These are phyloP conservation scores for Nomada ruficornis DNA, from an alignment of 2,888 invertebrate species.

Conservation along the genomic window DNA sequence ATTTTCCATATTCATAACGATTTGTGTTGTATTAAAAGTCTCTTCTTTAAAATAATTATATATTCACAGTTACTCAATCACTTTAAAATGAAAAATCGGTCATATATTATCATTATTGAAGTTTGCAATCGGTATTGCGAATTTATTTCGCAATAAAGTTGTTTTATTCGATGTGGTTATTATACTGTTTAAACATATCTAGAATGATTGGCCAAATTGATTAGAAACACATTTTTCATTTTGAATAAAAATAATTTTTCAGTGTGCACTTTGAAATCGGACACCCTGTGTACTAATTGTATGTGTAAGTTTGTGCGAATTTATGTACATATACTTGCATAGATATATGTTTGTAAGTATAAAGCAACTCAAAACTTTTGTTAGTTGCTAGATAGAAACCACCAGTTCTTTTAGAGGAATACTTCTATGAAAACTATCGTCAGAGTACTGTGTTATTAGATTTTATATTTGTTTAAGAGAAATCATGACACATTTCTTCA, in stretches of 20 bases:
- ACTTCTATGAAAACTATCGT: conserved; percentile 4
- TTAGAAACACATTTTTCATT: no score
- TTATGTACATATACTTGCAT: not conserved
- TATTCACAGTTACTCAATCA: no score
- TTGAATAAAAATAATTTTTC: not conserved
- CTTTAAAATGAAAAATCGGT: no score
- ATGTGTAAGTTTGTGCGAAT: not conserved
- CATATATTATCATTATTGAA: no score
- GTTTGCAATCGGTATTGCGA: no score
- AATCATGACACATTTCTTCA: not conserved
- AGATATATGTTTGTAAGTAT: conserved; percentile 1
- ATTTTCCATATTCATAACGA: no score
- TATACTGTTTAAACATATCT: no score
- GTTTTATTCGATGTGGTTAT: no score
- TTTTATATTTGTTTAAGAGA: not conserved
- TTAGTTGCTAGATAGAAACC: not conserved
- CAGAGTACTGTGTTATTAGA: conserved; percentile 6
- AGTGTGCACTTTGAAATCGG: not conserved
- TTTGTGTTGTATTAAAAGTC: no score
- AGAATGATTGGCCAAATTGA: no score
- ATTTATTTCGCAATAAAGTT: no score
- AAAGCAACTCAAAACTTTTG: not conserved
- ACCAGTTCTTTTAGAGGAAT: not conserved
- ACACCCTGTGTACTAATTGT: conserved; percentile 1
- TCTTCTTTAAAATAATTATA: no score